Conservation (phyloP, 2,888 invertebrate species). For the Meganola albula region DNA sequence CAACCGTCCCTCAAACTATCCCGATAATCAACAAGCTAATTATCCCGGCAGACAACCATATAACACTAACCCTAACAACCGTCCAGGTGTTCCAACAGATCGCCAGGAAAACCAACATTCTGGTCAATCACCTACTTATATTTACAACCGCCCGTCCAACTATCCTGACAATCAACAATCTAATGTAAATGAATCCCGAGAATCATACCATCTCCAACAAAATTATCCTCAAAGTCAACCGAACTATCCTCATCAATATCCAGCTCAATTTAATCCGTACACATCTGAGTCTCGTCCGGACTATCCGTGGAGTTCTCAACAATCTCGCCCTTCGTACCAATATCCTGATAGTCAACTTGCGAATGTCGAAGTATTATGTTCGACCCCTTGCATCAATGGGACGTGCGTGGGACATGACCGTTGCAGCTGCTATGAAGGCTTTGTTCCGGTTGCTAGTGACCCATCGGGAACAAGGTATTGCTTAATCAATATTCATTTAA, state of each 20-base stretch:
- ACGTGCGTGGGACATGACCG: constrained; percentile 71
- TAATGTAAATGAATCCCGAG: constrained; percentile 8
- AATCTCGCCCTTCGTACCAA: too few relatives aligned
- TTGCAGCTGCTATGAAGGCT: constrained; percentile 79
- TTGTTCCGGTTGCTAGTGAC: constrained; percentile 55
- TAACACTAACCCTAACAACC: background rate
- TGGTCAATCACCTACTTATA: constrained; percentile 4
- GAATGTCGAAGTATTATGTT: constrained; percentile 55
- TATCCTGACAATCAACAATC: constrained; percentile 6
- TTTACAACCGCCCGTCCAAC: constrained; percentile 10
- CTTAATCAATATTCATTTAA: too few relatives aligned
- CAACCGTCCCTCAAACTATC: constrained; percentile 18
- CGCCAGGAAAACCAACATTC: constrained; percentile 10
- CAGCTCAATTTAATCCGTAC: constrained; percentile 3
- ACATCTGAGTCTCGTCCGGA: constrained; percentile 9
- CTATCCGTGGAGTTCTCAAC: too few relatives aligned
- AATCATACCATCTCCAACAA: constrained; percentile 15
- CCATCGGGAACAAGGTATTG: constrained; percentile 43
- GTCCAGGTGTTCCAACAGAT: too few relatives aligned
- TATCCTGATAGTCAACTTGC: constrained; percentile 22
- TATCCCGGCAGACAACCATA: constrained; percentile 14
- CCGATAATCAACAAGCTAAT: constrained; percentile 14
- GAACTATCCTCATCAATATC: background rate
- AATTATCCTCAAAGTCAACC: constrained; percentile 5
- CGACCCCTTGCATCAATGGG: constrained; percentile 82